phyloP scores from a whole-genome alignment of 2,888 invertebrate genomes.

The Apodemia mormo region DNA sequence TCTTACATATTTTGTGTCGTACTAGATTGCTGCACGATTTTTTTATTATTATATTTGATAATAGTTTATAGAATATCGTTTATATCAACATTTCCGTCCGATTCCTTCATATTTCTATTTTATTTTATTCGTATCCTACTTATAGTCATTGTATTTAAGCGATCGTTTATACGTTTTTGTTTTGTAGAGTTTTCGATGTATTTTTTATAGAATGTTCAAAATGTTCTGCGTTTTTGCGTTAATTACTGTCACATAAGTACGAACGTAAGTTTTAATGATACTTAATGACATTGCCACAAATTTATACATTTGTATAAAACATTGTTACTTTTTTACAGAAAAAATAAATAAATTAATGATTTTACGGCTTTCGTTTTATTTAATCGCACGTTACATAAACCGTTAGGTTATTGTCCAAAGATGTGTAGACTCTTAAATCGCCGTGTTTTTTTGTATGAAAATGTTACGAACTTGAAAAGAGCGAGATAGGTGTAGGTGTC shows the following conservation, averaged over 20 bases:
- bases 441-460: no score
- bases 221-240: background rate
- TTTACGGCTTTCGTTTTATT: background rate
- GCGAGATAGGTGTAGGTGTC: no score
- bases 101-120: background rate
- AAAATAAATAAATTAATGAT: background rate
- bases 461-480: no score
- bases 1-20: no score
- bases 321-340: constrained; percentile 13
- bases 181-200: constrained; percentile 10
- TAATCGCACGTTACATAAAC: no score
- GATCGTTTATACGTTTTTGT: background rate
- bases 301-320: constrained; percentile 2
- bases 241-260: background rate
- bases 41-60: no score
- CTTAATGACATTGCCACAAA: constrained; percentile 8
- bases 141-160: background rate
- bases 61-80: no score
- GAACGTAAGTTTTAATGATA: background rate
- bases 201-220: constrained; percentile 15
- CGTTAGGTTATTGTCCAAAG: no score
- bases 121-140: background rate
- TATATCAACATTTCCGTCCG: background rate
- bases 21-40: no score
- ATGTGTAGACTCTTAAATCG: no score